Base-by-base conservation (phyloP, 2,797 vertebrate genomes). In the Garrulus glandarius region DNA sequence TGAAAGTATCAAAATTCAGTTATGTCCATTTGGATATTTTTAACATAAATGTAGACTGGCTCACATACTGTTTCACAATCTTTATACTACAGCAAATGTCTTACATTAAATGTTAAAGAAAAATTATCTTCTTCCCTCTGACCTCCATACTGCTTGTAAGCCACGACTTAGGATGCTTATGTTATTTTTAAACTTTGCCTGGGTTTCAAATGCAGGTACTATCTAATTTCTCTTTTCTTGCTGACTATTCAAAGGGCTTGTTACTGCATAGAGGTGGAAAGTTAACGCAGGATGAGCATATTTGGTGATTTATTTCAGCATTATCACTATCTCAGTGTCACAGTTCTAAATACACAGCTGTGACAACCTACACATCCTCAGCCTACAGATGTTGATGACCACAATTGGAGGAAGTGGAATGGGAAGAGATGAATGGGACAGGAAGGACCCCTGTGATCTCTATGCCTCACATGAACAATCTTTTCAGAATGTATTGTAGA, bases 101-200 rank as follows among this genome's bases (percentile, higher is more conserved):
- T 80, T 57, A 26, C 3, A 50, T 11, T 46, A 68, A 47, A 47
- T 52, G 23, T 55, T 36, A 27, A 44, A 57, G 16, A 52, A 84
- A 61, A 47, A 55, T 3, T 5, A 4, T n/a, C 15, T 59, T n/a
- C 15, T 59, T 56, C 23, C 34, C 14, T 84, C 13, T 71, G 52
- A 34, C 13, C 21, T 69, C 14, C 15, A 8, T 21, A 20, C 2
- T 43, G 12, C 21, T 20, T 68, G 7, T 50, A 86, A 82, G 7
- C 6, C 46, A 83, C 26, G 53, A 2, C 7, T 15, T 50, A 5
- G 10, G 5, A 29, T 8, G 1, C 6, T 10, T 50, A 1, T 50
- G 8, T 8, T 59, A 47, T n/a, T 75, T 5, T 1, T 50, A 74
- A 79, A 32, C 6, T 30, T 76, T 61, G 3, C 7, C 26, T 56